These are phyloP conservation scores for Ophioderma brevispina DNA, from an alignment of 35 echinoderm and acorn worm genomes.

Conservation along the genomic window DNA sequence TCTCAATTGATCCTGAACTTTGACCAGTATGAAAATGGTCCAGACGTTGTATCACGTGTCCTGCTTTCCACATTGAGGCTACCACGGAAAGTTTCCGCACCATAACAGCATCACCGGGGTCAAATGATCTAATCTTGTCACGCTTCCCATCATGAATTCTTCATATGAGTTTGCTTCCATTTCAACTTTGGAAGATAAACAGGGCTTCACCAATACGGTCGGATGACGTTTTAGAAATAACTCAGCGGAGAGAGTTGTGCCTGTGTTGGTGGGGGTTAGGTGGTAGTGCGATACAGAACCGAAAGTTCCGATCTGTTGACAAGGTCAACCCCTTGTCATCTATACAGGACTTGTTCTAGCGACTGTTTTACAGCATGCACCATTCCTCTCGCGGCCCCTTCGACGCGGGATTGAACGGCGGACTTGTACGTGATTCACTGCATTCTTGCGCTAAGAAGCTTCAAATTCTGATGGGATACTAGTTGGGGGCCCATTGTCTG, in stretches of 20 bases:
- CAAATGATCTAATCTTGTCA: background rate
- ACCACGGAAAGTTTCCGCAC: background rate
- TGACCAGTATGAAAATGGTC: background rate
- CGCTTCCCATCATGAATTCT: background rate
- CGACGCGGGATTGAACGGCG: conserved; percentile 47
- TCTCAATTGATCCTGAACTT: background rate
- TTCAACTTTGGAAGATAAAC: conserved; percentile 31
- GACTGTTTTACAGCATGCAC: background rate
- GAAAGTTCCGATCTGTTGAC: conserved; percentile 7
- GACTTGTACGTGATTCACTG: background rate
- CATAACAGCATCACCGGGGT: background rate
- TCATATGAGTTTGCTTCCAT: background rate
- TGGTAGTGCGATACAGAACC: conserved; percentile 1
- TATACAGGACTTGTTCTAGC: background rate
- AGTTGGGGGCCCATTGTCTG: conserved; percentile 58
- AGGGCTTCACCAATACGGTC: conserved; percentile 34
- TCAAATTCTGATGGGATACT: conserved; percentile 48
- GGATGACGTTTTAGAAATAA: background rate
- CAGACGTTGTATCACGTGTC: background rate
- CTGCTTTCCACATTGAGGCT: background rate
- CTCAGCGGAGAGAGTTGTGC: conserved; percentile 1
- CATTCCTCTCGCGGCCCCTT: conserved; percentile 49
- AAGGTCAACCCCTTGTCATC: background rate
- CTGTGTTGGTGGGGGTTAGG: no score
- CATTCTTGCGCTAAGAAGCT: conserved; percentile 35